Evolutionary conservation across 2,888 invertebrate species (phyloP).

Genomic region (Melieria crassipennis): DNA sequence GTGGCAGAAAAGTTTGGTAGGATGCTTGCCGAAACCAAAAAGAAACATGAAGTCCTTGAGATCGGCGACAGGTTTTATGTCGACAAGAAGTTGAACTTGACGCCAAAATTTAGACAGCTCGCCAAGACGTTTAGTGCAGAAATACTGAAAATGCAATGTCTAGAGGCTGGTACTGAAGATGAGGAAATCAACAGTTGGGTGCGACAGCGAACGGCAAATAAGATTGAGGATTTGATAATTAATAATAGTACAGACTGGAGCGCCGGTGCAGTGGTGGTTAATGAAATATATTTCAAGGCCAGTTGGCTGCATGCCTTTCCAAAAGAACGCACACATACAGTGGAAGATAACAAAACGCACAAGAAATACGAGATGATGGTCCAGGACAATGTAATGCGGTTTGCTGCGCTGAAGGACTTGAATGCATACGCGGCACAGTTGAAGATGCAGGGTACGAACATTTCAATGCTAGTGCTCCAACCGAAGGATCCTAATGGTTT

Average conservation of each 20-base stretch:
- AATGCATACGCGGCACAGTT: conserved; percentile 75
- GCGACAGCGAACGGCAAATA: conserved; percentile 79
- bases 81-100: conserved; percentile 69
- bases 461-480: conserved; percentile 80
- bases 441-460: conserved; percentile 74
- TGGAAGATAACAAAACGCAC: conserved; percentile 70
- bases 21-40: conserved; percentile 45
- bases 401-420: conserved; percentile 65
- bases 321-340: conserved; percentile 72
- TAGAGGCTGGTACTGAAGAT: conserved; percentile 65
- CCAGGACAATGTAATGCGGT: conserved; percentile 67
- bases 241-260: conserved; percentile 68
- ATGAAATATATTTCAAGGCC: conserved; percentile 90
- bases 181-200: conserved; percentile 83
- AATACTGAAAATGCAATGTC: conserved; percentile 74
- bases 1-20: conserved; percentile 50
- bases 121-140: conserved; percentile 74
- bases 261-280: conserved; percentile 79
- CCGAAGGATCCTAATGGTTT: conserved; percentile 77
- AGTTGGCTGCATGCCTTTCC: conserved; percentile 78
- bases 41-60: conserved; percentile 54
- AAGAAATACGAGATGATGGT: conserved; percentile 76
- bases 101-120: conserved; percentile 69
- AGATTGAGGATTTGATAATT: conserved; percentile 80
- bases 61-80: conserved; percentile 80